These are phyloP conservation scores for Scolopax bukidnonensis DNA, from an alignment of 2,797 vertebrate genomes.

Conservation along the genomic window DNA sequence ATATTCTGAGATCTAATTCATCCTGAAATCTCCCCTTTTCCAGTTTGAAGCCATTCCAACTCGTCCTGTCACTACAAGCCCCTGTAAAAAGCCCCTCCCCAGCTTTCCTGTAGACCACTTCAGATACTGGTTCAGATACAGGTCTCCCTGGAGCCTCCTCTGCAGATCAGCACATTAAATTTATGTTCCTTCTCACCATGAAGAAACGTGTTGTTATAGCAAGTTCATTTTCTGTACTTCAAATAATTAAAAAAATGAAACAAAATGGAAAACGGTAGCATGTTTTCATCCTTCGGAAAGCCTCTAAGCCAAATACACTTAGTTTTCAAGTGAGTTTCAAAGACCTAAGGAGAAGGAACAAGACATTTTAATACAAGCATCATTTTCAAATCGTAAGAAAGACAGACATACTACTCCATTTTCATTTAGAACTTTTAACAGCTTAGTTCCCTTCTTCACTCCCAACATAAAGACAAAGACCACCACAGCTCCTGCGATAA, in stretches of 20 bases:
- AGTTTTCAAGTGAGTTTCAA: neutral
- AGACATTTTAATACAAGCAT: neutral
- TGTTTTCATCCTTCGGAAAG: neutral
- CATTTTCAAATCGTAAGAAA: rapidly evolving
- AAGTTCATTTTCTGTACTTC: neutral
- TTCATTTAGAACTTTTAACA: neutral
- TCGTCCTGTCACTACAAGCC: neutral
- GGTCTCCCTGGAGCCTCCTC: neutral
- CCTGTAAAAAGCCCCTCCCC: neutral
- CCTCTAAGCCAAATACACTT: neutral
- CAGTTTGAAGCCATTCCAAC: neutral
- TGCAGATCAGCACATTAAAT: neutral
- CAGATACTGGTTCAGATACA: neutral
- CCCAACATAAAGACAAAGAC: neutral
- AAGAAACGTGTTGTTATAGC: rapidly evolving
- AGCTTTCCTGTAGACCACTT: neutral
- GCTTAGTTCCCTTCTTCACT: neutral
- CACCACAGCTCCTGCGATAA: neutral
- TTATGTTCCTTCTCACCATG: neutral
- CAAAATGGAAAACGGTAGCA: rapidly evolving
- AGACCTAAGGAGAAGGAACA: neutral
- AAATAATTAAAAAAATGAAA: neutral
- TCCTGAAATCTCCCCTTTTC: neutral
- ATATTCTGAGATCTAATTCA: too few species aligned
- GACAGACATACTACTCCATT: rapidly evolving